Evolutionary conservation across 2,113 vertebrate species (phyloP).

Genomic region (Actenoides hombroni): DNA sequence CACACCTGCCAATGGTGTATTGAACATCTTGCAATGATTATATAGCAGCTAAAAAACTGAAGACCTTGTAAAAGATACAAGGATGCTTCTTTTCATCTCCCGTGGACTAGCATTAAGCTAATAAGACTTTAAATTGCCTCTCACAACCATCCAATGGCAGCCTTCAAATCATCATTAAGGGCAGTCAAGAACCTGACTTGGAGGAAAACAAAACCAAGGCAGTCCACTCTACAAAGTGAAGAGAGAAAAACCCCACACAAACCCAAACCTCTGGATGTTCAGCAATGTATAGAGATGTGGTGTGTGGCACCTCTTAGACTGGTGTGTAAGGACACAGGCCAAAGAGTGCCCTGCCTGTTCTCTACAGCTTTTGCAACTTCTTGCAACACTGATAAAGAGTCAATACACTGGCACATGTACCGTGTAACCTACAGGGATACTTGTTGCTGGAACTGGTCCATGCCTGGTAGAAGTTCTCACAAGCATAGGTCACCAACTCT

Average conservation of each 20-base stretch:
- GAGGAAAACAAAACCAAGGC: neutral
- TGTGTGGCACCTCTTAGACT: neutral
- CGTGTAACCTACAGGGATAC: neutral
- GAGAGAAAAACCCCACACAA: no score
- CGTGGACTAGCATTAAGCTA: neutral
- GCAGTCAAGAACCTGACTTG: neutral
- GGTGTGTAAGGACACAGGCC: no score
- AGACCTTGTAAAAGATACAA: neutral
- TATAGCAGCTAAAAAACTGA: neutral
- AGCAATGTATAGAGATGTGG: neutral
- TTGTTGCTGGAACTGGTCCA: neutral
- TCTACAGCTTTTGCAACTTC: neutral
- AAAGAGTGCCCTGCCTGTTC: neutral
- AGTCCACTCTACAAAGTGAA: neutral
- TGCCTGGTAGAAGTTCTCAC: neutral
- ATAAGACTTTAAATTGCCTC: neutral
- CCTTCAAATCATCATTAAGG: neutral
- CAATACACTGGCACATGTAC: fast-evolving
- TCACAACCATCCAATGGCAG: neutral
- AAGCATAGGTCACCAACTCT: fast-evolving
- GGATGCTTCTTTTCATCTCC: neutral
- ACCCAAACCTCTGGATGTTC: neutral
- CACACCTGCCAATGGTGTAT: no score
- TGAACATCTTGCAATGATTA: neutral
- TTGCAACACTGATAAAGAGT: neutral